Evolutionary conservation across 2,113 vertebrate species (phyloP), one percentile per base, ranked within the genome.

Genomic region (Oenanthe oenanthe): DNA sequence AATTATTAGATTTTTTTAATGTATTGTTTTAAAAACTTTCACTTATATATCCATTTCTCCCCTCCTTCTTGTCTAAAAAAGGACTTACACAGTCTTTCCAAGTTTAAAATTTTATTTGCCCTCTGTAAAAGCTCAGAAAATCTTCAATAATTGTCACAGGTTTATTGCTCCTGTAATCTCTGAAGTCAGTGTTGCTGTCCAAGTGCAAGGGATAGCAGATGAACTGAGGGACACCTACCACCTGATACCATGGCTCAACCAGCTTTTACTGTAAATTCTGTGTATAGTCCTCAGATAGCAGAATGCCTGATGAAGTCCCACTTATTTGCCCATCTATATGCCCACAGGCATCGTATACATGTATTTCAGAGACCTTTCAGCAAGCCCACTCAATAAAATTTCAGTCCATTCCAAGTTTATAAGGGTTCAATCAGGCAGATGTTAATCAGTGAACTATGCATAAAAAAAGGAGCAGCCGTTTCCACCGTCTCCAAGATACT

Each of bases 401-500:
- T 93, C 85, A 96, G 94, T 96, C 90, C 48, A 60, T 94, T 95
- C 76, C 79, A 95, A 94, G 80, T 85, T 95, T 96, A 91, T 92
- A 96, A 97, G 81, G 67, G 96, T 94, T 92, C 84, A 97, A 97
- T 95, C 95, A 97, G 88, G 89, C 93, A 97, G 91, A 97, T 90
- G 92, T 94, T 95, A 95, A 95, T 97, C 96, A 96, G 93, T 92
- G 93, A 95, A 96, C 77, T 95, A 88, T 88, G 79, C 83, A 95
- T 67, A 92, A 96, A 97, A 97, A 96, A 96, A 91, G 90, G 92
- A 97, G 97, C 92, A 97, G 95, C 95, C 93, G 6, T 96, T 96
- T 97, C 94, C 88, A 96, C 89, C 95, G 94, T 97, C 89, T 92
- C 95, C 76, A 96, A 97, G 95, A 97, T 94, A 96, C 76, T 97